Evolutionary conservation across 2,888 invertebrate genomes (phyloP), one percentile per base, ranked within the genome.

Genomic region (Iphiclides podalirius): DNA sequence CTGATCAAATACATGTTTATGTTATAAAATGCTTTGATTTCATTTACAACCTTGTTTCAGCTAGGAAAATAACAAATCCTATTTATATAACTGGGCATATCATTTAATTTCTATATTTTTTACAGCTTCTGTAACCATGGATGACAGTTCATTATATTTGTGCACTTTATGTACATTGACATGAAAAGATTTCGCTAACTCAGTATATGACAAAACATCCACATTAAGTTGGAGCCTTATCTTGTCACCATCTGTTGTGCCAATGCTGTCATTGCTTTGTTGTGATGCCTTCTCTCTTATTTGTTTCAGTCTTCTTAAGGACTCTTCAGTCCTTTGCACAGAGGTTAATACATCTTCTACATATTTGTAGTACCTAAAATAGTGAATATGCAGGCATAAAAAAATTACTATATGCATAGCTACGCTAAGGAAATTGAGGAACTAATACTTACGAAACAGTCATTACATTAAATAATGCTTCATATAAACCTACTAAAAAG

Each of bases 321-420:
- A 98, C 72, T 98, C 98, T 74, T 98, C 98, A 61, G 98, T 98
- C 85, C 95, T 97, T 75, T 96, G 95, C 7, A 98, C 98, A 1
- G 98, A 97, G 37, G 94, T 95, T 54, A 99, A 84, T 1, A 98
- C 97, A 79, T 98, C 97, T 64, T 92, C 91, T 11, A 97, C 96
- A 52, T 94, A 91, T 61, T 89, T 90, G 67, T 90, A 91, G 79
- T 95, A 95, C 64, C 91, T 92, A 70, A 33, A 75, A 49, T 8
- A 14, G 17, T 31, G 20, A 20, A 20, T n/a, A 20, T 3, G 20
- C 3, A 20, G 3, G 20, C 20, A 20, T 20, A 20, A 4, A n/a
- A 38, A 13, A 17, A 14, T 26, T 31, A 40, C 11, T 28, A 4
- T 12, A n/a, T n/a, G n/a, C n/a, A n/a, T n/a, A n/a, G n/a, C n/a